Conservation (phyloP, 64 coral and sea anemone genomes). For the Dendrophyllia cribrosa region DNA sequence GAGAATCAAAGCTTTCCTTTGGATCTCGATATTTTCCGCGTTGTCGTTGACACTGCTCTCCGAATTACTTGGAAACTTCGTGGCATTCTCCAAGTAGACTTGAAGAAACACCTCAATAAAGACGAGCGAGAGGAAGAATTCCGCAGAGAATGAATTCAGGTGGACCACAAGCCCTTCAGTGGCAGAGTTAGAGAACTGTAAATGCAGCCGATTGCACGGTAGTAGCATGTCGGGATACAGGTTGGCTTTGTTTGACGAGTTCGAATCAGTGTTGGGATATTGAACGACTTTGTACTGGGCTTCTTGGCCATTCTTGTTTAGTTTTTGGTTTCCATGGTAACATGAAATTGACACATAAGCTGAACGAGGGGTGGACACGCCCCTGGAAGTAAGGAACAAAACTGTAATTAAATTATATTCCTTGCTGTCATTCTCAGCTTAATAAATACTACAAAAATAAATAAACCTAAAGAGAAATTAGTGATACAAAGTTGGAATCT, state of each 20-base stretch:
- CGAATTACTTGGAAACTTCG: not conserved
- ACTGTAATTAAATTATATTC: not conserved
- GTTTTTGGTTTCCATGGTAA: constrained; percentile 88
- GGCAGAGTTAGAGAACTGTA: constrained; percentile 13
- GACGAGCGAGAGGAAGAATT: constrained; percentile 68
- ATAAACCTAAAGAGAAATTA: too few species aligned
- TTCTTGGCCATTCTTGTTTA: constrained; percentile 82
- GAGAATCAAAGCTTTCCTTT: constrained; percentile 23
- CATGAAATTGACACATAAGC: constrained; percentile 72
- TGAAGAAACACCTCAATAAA: constrained; percentile 80
- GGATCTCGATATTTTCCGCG: not conserved
- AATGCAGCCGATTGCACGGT: constrained; percentile 61
- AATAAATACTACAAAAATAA: too few species aligned
- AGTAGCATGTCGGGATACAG: constrained; percentile 66
- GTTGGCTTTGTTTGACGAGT: not conserved
- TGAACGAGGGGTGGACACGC: constrained; percentile 10
- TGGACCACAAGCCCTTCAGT: constrained; percentile 61
- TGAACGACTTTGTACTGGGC: constrained; percentile 85
- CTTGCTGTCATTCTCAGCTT: too few species aligned
- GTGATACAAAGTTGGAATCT: too few species aligned
- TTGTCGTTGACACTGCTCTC: not conserved
- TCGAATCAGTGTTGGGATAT: constrained; percentile 59
- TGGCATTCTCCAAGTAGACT: constrained; percentile 50
- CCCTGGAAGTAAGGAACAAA: not conserved
- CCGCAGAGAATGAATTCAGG: constrained; percentile 66